Base-by-base conservation (phyloP, 2,888 invertebrate genomes). In the Rotaria macrura region DNA sequence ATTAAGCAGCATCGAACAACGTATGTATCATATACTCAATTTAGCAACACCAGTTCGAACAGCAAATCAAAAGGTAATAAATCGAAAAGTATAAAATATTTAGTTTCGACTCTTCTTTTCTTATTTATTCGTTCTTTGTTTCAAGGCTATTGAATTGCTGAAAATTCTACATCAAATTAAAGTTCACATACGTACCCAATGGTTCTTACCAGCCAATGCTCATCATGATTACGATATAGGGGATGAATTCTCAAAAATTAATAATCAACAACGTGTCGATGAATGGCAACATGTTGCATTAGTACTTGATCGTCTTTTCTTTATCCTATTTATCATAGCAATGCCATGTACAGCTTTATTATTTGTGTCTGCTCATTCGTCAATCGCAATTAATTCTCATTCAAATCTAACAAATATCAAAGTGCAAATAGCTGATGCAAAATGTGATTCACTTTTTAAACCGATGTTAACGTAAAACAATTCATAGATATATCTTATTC, bases 231-330 rank as follows among this genome's bases (percentile, higher is more conserved):
- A 34, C 38, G 65, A 65, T 14, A 38, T 14, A 17, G 7, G 17
- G 20, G 38, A 20, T 29, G 65, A 65, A 12, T 20, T 14, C 14
- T 65, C 14, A 65, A 65, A 65, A 65, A 17, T 65, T 34, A 34
- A 65, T 34, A 65, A 65, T 65, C 79, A n/a, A 79, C 43, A 43
- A n/a, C 79, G 79, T 43, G n/a, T 79, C 40, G 79, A 79, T n/a
- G 79, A 79, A 43, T 79, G 79, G 79, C 79, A 79, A 43, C 79
- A 79, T 43, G 79, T 79, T 40, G 79, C 79, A n/a, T 43, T 79
- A 43, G 79, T 79, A 79, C n/a, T 79, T 14, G 79, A 79, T 79
- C 40, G 79, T 25, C 4, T 79, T 10, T 79, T 79, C 9, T 79
- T 79, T 79, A 10, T 79, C 7, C 14, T 79, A 79, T 79, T 79